phyloP scores from a whole-genome alignment of 2,113 vertebrate species.

The Ranitomeya imitator region DNA sequence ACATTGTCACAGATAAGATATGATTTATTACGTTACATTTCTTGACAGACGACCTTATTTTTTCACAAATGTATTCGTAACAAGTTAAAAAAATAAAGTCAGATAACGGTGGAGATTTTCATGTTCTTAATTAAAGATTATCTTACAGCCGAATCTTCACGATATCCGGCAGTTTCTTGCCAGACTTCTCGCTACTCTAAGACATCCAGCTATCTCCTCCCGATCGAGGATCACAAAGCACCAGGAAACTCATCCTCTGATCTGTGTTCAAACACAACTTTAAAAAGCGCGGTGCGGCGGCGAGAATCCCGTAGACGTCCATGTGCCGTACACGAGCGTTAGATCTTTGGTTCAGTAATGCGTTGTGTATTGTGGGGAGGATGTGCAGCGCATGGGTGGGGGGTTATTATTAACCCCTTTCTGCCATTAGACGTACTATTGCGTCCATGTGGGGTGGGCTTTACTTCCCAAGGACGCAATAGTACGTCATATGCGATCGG shows the following conservation, averaged over 20 bases:
- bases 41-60: not conserved
- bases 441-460: no score
- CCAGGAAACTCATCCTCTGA: conserved; percentile 3
- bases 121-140: conserved; percentile 2
- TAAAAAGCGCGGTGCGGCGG: not conserved
- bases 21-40: not conserved
- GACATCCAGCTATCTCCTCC: not conserved
- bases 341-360: not conserved
- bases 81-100: not conserved
- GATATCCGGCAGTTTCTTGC: not conserved
- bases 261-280: conserved; percentile 1
- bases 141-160: not conserved
- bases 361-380: no score
- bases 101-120: not conserved
- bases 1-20: not conserved
- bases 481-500: no score
- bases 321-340: no score
- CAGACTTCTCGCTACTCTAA: not conserved
- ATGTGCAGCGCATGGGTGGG: no score
- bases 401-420: no score
- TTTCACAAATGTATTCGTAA: not conserved
- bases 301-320: not conserved
- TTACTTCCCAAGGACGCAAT: no score
- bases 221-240: not conserved
- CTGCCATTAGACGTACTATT: no score